Evolutionary conservation across 2,797 vertebrate species (phyloP), one percentile per base, ranked within the genome.

Genomic region (Prunella strophiata): DNA sequence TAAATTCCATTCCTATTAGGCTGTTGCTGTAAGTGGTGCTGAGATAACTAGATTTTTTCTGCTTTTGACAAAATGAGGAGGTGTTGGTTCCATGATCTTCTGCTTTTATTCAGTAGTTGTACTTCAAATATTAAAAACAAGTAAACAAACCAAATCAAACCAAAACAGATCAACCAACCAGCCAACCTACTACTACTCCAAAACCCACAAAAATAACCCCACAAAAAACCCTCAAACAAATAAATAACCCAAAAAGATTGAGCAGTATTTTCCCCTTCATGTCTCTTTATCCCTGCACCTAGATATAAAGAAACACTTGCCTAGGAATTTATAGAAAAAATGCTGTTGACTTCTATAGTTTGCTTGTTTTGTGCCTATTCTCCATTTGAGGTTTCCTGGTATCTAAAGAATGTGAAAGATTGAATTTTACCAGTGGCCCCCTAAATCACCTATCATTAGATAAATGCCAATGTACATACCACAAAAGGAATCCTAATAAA

Each of bases 221-320:
- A 3, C 1, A 15, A 43, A 68, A 29, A 9, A 0, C 2, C 3
- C 3, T 42, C 11, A 61, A 54, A 67, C 2, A 68, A 55, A 68
- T 48, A 32, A 42, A 19, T 4, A 42, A 43, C 36, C 15, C 5
- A 59, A 45, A 52, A 58, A 52, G 18, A 27, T 20, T 32, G 26
- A 59, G 5, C 7, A 66, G 2, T 22, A 51, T 52, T 76, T 84
- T n/a, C 7, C 2, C 3, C 3, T 68, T 88, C 7, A 5, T 45
- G 4, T 51, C 16, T 47, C 26, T 65, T 45, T 62, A 43, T 76
- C 9, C 3, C 4, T 22, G 5, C 14, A 66, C 5, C 7, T 34
- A 85, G n/a, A 45, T 10, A 74, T 42, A 10, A 62, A 75, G 22
- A 40, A 47, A n/a, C 2, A 23, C 2, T 51, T 58, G 5, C 5